Conservation (phyloP, 2,888 invertebrate genomes). For the Eupithecia abbreviata region DNA sequence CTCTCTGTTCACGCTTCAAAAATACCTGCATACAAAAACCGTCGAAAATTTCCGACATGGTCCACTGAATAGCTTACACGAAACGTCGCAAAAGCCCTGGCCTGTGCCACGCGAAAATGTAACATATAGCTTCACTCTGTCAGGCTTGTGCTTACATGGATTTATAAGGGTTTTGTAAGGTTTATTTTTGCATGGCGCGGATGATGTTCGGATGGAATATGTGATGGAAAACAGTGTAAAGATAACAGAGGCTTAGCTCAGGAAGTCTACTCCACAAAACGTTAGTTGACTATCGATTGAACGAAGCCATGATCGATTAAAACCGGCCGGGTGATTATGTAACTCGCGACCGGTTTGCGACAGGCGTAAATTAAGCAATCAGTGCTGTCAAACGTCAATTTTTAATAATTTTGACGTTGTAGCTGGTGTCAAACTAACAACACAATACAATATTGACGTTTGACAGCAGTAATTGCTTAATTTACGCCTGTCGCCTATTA, state of each 20-base stretch:
- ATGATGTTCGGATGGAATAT: constrained; percentile 25
- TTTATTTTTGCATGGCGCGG: constrained; percentile 25
- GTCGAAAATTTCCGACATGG: constrained; percentile 47
- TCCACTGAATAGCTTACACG: constrained; percentile 50
- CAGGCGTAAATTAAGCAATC: too few species aligned
- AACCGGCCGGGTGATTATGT: too few species aligned
- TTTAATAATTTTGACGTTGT: too few species aligned
- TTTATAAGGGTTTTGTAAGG: constrained; percentile 32
- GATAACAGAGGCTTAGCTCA: constrained; percentile 33
- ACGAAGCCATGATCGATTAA: background rate
- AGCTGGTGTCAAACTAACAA: too few species aligned
- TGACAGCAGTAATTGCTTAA: too few species aligned
- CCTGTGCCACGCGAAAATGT: constrained; percentile 41
- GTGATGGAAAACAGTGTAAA: constrained; percentile 38
- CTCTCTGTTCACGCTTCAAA: constrained; percentile 45
- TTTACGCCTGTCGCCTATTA: too few species aligned
- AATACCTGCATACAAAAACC: constrained; percentile 48
- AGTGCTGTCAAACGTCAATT: too few species aligned
- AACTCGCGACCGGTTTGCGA: too few species aligned
- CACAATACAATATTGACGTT: too few species aligned
- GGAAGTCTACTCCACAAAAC: constrained; percentile 10
- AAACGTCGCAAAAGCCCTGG: constrained; percentile 48
- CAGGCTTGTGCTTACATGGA: constrained; percentile 28
- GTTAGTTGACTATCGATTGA: background rate
- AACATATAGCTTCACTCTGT: constrained; percentile 28